Percentiles rank a stretch among this genome's conserved stretches.
Conservation (phyloP, 2,113 vertebrate genomes). For the Esox niger region DNA sequence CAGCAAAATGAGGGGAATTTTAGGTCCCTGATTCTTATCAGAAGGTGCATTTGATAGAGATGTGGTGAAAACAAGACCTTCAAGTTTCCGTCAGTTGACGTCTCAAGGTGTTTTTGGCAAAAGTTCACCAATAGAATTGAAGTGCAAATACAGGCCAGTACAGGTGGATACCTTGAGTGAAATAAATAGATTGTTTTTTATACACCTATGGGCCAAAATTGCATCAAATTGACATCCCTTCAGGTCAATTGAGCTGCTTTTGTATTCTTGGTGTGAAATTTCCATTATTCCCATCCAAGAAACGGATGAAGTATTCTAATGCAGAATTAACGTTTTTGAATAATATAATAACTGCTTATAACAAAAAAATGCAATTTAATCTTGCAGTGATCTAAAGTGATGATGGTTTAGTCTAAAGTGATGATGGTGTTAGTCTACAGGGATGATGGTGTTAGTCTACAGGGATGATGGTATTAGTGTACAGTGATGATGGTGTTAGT, state of each 20-base stretch:
- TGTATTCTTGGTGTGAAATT: slow-evolving; percentile 10
- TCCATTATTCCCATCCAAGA: slow-evolving; percentile 8
- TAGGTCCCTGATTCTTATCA: slow-evolving; percentile 75
- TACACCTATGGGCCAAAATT: slow-evolving; percentile 78
- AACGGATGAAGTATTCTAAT: slow-evolving; percentile 19
- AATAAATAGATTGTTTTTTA: no score
- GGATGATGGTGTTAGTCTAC: no score
- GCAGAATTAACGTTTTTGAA: slow-evolving; percentile 15
- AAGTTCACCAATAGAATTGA: slow-evolving; percentile 74
- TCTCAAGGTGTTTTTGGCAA: no score
- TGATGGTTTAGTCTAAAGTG: no score
- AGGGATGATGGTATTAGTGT: no score
- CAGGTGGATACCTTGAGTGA: slow-evolving; percentile 72
- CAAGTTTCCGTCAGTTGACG: slow-evolving; percentile 71
- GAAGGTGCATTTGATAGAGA: slow-evolving; percentile 75
- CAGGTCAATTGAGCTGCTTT: slow-evolving; percentile 22
- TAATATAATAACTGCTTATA: no score
- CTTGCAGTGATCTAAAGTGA: no score
- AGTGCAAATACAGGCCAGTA: slow-evolving; percentile 68
- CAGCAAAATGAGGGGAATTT: slow-evolving; percentile 74
- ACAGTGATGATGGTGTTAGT: no score
- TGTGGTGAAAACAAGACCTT: slow-evolving; percentile 65
- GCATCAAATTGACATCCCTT: slow-evolving; percentile 62
- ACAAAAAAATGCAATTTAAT: no score
- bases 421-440: no score